Evolutionary conservation across 1,140 invertebrate genomes (phyloP).

Genomic region (Glossosoma conforme): DNA sequence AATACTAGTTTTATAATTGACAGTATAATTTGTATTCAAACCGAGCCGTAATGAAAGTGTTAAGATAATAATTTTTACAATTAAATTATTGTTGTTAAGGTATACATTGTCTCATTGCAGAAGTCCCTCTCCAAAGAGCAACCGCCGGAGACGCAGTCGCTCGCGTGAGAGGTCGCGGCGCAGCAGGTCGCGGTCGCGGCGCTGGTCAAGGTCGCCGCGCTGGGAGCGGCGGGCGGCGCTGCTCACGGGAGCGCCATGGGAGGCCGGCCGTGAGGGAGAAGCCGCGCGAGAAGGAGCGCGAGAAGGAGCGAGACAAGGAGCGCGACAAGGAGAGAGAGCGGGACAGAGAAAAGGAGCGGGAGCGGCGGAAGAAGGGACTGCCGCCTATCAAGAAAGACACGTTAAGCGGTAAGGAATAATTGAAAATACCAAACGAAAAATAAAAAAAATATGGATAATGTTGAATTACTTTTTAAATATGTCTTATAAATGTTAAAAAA

Average conservation of each 20-base stretch:
- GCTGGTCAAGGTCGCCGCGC: slow-evolving; percentile 46
- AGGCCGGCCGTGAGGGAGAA: slow-evolving; percentile 38
- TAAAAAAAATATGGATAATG: too few relatives aligned
- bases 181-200: slow-evolving; percentile 43
- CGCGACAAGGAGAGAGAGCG: slow-evolving; percentile 66
- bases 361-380: slow-evolving; percentile 81
- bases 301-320: slow-evolving; percentile 56
- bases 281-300: slow-evolving; percentile 41
- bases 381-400: slow-evolving; percentile 83
- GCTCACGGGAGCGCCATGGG: slow-evolving; percentile 37
- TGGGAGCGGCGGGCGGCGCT: slow-evolving; percentile 35
- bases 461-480: too few relatives aligned
- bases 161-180: slow-evolving; percentile 47
- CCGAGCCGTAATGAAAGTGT: too few relatives aligned
- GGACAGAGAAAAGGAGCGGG: slow-evolving; percentile 72
- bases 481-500: too few relatives aligned
- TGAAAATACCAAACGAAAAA: too few relatives aligned
- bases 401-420: slow-evolving; percentile 70
- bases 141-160: slow-evolving; percentile 46
- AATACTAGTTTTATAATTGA: too few relatives aligned
- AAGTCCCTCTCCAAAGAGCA: slow-evolving; percentile 54
- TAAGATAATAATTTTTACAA: too few relatives aligned
- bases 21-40: too few relatives aligned
- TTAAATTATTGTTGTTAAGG: too few relatives aligned
- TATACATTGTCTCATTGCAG: slow-evolving; percentile 39